Evolutionary conservation across 1,140 invertebrate genomes (phyloP).

Genomic region (Colletes latitarsis): DNA sequence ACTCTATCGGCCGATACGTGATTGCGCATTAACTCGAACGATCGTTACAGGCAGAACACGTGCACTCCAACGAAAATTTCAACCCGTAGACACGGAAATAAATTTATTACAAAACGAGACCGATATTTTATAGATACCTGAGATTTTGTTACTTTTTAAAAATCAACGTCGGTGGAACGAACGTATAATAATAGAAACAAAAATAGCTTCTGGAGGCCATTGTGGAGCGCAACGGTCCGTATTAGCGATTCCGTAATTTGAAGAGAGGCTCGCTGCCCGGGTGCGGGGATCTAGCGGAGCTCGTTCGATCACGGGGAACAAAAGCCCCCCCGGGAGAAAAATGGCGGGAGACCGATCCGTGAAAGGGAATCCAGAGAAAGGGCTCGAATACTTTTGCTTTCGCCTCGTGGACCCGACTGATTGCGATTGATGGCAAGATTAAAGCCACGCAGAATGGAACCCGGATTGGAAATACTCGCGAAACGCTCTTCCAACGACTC

Average conservation of each 20-base stretch:
- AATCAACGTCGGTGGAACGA: no score
- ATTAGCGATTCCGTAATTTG: no score
- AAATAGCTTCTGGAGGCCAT: no score
- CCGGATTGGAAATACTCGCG: slow-evolving; percentile 49
- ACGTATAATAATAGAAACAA: neutral
- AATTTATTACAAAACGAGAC: no score
- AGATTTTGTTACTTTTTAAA: no score
- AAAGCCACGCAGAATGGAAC: slow-evolving; percentile 41
- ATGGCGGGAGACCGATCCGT: slow-evolving; percentile 7
- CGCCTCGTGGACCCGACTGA: slow-evolving; percentile 46
- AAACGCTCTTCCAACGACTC: slow-evolving; percentile 23
- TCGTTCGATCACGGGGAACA: neutral
- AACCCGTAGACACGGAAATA: no score
- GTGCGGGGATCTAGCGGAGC: neutral
- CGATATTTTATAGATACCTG: no score
- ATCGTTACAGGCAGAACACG: slow-evolving; percentile 3
- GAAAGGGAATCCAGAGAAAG: slow-evolving; percentile 21
- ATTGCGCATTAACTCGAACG: neutral
- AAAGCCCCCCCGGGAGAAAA: slow-evolving; percentile 14
- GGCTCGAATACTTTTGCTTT: slow-evolving; percentile 49
- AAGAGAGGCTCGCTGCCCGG: no score
- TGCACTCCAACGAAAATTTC: neutral
- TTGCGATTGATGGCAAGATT: slow-evolving; percentile 59
- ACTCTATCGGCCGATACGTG: neutral
- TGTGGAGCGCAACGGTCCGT: no score